Conservation (phyloP, 1,140 invertebrate genomes). For the Drosophila kohkoa region DNA sequence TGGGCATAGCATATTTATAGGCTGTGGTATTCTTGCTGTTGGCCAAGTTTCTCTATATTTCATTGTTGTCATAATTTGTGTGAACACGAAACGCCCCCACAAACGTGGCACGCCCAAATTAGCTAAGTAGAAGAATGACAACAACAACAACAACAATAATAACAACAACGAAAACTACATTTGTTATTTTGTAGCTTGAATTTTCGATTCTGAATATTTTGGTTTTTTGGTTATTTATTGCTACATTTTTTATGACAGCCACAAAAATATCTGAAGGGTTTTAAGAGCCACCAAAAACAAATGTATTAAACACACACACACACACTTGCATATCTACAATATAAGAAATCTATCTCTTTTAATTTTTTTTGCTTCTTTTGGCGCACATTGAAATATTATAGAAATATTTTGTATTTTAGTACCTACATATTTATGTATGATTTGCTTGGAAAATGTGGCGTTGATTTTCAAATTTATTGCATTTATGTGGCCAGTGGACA, state of each 20-base stretch:
- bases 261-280: conserved; percentile 76
- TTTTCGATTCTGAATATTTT: conserved; percentile 29
- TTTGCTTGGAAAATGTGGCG: conserved; percentile 55
- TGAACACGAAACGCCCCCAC: conserved; percentile 40
- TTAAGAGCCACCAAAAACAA: conserved; percentile 53
- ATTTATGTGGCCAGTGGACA: conserved; percentile 72
- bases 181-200: conserved; percentile 10
- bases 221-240: conserved; percentile 67
- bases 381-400: conserved; percentile 13
- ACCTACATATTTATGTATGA: conserved; percentile 27
- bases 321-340: conserved; percentile 1
- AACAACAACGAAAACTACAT: conserved; percentile 10
- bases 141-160: background rate
- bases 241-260: conserved; percentile 80
- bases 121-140: conserved; percentile 29
- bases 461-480: conserved; percentile 79
- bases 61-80: conserved; percentile 53
- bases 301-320: conserved; percentile 31
- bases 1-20: conserved; percentile 15
- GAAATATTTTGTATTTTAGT: conserved; percentile 25
- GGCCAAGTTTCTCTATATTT: conserved; percentile 36
- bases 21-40: background rate
- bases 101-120: conserved; percentile 42
- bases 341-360: conserved; percentile 22
- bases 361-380: background rate